Base-by-base conservation (phyloP, 2,797 vertebrate genomes). In the Danio albolineatus region DNA sequence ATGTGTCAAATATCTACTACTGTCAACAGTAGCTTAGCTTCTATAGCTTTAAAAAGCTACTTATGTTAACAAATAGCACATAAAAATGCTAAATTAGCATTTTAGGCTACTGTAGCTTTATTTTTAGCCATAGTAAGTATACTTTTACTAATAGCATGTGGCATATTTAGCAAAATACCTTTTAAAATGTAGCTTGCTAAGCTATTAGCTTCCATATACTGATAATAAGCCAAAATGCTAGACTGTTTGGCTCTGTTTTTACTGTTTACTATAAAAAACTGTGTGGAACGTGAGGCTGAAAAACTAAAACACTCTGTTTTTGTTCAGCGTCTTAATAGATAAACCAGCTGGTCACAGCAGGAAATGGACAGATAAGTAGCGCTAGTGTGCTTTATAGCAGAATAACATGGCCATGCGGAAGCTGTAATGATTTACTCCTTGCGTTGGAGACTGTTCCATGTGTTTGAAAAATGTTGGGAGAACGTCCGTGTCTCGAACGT, bases 331-430 rank as follows among this genome's bases (percentile, higher is more conserved):
- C 13, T 51, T 44, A 44, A 69, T 38, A 19, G 65, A 69, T 48
- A 69, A 64, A 54, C 69, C 77, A 79, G 60, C 49, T 79, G 49
- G 59, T 56, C 21, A 19, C 39, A 65, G 41, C 59, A 73, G 69
- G 49, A 73, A 48, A 38, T 8, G 21, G 2, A 72, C 12, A 73
- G 77, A 56, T 72, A 12, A 46, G 64, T 59, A 48, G 53, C 0
- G 7, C 12, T 13, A 9, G 38, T 61, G 57, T 64, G 49, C 41
- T 62, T 59, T 49, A 71, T 13, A 57, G 41, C 53, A 57, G 53
- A 19, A n/a, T 19, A 16, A 61, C 6, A 16, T 2, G 10, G 46
- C 60, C 76, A 39, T 43, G 56, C 41, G 59, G 67, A 79, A 73
- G 69, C 59, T 79, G 41, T 51, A 73, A 73, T 36, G 41, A 44